Evolutionary conservation across 2,888 invertebrate genomes (phyloP), one percentile per base, ranked within the genome.

Genomic region (Melinaea marsaeus): DNA sequence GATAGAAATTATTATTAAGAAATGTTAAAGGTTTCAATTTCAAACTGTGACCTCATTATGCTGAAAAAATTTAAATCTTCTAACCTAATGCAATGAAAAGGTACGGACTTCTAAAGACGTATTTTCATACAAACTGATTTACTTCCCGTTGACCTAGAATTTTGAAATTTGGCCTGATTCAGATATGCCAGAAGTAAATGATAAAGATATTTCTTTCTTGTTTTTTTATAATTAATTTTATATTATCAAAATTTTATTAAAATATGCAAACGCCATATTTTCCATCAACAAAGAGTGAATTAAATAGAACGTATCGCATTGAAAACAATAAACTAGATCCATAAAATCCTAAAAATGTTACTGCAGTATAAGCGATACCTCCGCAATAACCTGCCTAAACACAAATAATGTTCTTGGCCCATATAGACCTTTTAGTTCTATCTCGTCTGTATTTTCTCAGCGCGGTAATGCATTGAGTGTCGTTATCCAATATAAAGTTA

Each of bases 391-490:
- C 51, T 32, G 51, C 51, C 51, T 51, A 51, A 51, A 51, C 32
- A 51, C 51, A 51, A 51, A 51, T 51, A 51, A 51, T 51, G 51
- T 51, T 51, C 51, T 51, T 51, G 51, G 51, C 51, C 51, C 51
- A 51, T 51, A 51, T 51, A 51, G 22, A 32, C 51, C 51, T 51
- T 51, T 51, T 51, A 51, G 51, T 51, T 51, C 51, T 51, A 51
- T 51, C 51, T 51, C 11, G 51, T 32, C 51, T 2, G 32, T 51
- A 51, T 51, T 51, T 51, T 51, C 51, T 51, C 51, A 51, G n/a
- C 51, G 22, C 32, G 51, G 32, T 51, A 51, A 22, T 51, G 51
- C 51, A 51, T 51, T 51, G 32, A 51, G 32, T 51, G 51, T 51
- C 32, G 9, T 51, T 51, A 32, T 51, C 32, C 32, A 51, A 22